phyloP scores from a whole-genome alignment of 1,140 invertebrate genomes.

The Phymorhynchus buccinoides region DNA sequence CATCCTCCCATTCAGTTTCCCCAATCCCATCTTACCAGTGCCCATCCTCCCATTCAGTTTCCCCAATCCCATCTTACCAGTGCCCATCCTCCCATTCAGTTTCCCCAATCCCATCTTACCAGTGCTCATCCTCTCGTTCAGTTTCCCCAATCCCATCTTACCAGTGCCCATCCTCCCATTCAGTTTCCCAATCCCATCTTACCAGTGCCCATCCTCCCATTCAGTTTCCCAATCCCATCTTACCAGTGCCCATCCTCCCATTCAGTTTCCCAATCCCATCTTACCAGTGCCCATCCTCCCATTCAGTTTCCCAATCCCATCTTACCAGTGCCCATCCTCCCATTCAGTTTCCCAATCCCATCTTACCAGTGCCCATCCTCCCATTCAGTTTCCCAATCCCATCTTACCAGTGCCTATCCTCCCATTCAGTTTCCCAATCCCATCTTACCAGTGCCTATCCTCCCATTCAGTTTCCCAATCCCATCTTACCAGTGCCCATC shows the following conservation, averaged over 20 bases:
- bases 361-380: not conserved
- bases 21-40: not conserved
- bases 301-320: not conserved
- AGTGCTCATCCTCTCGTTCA: not conserved
- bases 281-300: not conserved
- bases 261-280: not conserved
- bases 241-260: not conserved
- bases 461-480: not conserved
- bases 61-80: not conserved
- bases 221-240: not conserved
- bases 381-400: not conserved
- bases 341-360: no score
- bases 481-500: no score
- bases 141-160: not conserved
- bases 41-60: not conserved
- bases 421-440: not conserved
- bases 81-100: not conserved
- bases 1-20: no score
- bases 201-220: not conserved
- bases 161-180: no score
- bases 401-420: not conserved
- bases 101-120: not conserved
- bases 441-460: not conserved
- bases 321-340: no score
- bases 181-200: not conserved